These are phyloP conservation scores for Mustelus asterias DNA, from an alignment of 2,113 vertebrate species.

Conservation along the genomic window DNA sequence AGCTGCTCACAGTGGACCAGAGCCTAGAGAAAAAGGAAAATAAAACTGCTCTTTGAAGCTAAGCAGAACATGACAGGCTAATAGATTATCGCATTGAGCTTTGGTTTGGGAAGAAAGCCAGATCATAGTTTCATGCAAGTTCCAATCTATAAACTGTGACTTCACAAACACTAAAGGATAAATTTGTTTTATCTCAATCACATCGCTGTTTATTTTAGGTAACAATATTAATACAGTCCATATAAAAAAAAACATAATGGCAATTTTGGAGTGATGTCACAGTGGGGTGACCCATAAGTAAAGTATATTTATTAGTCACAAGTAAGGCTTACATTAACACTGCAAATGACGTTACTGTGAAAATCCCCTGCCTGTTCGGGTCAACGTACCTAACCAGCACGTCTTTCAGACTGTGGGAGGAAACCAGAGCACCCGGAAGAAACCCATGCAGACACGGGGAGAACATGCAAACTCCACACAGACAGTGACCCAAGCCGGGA, in stretches of 20 bases:
- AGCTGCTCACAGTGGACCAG: slow-evolving; percentile 76
- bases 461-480: too few relatives aligned
- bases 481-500: too few relatives aligned
- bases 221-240: not conserved
- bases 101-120: not conserved
- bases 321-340: too few relatives aligned
- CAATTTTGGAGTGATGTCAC: not conserved
- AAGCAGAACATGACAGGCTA: not conserved
- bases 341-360: too few relatives aligned
- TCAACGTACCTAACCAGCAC: too few relatives aligned
- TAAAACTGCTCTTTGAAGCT: slow-evolving; percentile 14
- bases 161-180: not conserved
- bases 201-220: not conserved
- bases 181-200: not conserved
- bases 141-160: not conserved
- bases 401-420: too few relatives aligned
- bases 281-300: not conserved
- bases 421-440: too few relatives aligned
- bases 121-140: not conserved
- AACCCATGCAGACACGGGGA: too few relatives aligned
- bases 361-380: too few relatives aligned
- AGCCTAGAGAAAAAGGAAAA: slow-evolving; percentile 54
- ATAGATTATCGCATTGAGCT: not conserved
- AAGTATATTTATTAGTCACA: too few relatives aligned
- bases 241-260: not conserved